phyloP scores from a whole-genome alignment of 2,888 invertebrate genomes.

The Argyresthia albistria region DNA sequence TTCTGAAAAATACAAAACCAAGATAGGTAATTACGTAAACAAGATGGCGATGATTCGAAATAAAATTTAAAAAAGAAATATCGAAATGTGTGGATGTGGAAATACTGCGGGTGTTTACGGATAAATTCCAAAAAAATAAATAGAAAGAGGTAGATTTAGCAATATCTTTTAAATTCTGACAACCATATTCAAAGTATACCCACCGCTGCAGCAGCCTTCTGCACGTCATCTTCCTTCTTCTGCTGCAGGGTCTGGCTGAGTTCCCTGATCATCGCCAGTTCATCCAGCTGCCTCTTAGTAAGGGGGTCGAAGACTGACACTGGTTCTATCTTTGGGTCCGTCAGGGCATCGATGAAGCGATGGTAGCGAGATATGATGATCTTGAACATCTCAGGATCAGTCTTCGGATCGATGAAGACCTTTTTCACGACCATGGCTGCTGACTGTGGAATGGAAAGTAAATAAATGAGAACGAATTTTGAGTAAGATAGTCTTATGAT shows the following conservation, averaged over 20 bases:
- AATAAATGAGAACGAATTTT: no score
- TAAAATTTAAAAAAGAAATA: no score
- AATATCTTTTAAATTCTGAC: no score
- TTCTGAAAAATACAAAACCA: neutral
- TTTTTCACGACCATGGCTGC: no score
- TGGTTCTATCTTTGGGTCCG: constrained; percentile 15
- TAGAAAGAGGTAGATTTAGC: no score
- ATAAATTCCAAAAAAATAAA: no score
- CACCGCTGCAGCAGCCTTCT: constrained; percentile 27
- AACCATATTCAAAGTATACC: neutral
- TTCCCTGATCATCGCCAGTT: constrained; percentile 36
- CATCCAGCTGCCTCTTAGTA: constrained; percentile 17
- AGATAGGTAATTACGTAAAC: no score
- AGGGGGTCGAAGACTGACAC: constrained; percentile 31
- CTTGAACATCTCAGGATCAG: constrained; percentile 15
- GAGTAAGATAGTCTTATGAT: no score
- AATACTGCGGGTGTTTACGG: no score
- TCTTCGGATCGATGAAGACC: constrained; percentile 7
- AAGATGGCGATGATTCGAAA: no score
- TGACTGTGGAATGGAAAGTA: no score
- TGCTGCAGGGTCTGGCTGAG: constrained; percentile 34
- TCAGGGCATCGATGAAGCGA: constrained; percentile 16
- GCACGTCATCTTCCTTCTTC: constrained; percentile 43
- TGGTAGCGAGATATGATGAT: constrained; percentile 17
- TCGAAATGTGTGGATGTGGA: no score